These are phyloP conservation scores for Diarsia rubi DNA, from an alignment of 2,888 invertebrate species.

Conservation along the genomic window DNA sequence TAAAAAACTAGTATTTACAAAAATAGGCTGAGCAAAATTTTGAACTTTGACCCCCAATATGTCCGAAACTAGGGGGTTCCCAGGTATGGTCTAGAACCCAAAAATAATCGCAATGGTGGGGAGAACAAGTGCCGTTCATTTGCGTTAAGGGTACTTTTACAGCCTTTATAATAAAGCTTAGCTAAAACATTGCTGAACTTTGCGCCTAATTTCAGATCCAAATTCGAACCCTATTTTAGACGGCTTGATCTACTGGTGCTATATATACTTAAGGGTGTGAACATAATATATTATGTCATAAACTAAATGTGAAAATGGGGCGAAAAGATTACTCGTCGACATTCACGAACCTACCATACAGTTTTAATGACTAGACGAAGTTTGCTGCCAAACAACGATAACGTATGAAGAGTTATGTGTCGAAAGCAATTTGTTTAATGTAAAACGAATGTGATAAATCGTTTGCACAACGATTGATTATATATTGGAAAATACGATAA, in stretches of 20 bases:
- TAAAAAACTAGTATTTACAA: too few species aligned
- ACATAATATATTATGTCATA: slow-evolving; percentile 31
- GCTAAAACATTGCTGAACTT: neutral
- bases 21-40: too few species aligned
- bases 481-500: neutral
- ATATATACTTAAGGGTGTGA: slow-evolving; percentile 43
- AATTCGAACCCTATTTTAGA: slow-evolving; percentile 17
- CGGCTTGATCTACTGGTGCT: slow-evolving; percentile 19
- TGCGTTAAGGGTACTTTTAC: too few species aligned
- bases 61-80: too few species aligned
- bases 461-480: neutral
- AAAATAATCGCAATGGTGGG: too few species aligned
- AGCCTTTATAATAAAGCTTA: neutral
- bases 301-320: slow-evolving; percentile 25
- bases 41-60: too few species aligned
- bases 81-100: too few species aligned
- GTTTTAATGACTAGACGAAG: slow-evolving; percentile 49
- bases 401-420: neutral
- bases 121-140: too few species aligned
- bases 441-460: neutral
- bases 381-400: slow-evolving; percentile 6
- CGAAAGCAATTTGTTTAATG: neutral
- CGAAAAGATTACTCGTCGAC: slow-evolving; percentile 42
- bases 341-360: slow-evolving; percentile 61
- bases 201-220: slow-evolving; percentile 12